These are phyloP conservation scores for Pseudochaenichthys georgianus DNA, from an alignment of 2,797 vertebrate species.

Conservation along the genomic window DNA sequence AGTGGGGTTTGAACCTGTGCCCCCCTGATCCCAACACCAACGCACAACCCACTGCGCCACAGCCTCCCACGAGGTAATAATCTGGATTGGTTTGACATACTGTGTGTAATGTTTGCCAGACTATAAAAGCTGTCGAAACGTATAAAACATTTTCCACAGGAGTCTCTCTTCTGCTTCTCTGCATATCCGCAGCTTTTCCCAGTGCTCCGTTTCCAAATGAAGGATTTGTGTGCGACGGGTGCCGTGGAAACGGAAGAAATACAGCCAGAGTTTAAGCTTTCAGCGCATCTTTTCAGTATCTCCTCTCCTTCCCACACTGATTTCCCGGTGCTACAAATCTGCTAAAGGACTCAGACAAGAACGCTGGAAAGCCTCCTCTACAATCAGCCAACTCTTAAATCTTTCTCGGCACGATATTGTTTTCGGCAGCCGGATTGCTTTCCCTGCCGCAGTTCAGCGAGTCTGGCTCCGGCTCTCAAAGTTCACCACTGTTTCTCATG, in stretches of 20 bases:
- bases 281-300: conserved; percentile 50
- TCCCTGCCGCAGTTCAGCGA: conserved; percentile 30
- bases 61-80: too few species aligned
- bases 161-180: conserved; percentile 11
- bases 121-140: neutral
- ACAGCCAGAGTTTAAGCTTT: conserved; percentile 69
- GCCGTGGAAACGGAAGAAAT: conserved; percentile 46
- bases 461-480: conserved; percentile 2
- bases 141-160: too few species aligned
- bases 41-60: too few species aligned
- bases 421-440: conserved; percentile 44
- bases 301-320: conserved; percentile 23
- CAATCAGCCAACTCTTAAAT: conserved; percentile 35
- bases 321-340: conserved; percentile 65
- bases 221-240: conserved; percentile 58
- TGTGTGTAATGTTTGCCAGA: conserved; percentile 4
- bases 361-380: conserved; percentile 39
- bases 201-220: conserved; percentile 34
- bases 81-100: neutral
- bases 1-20: too few species aligned
- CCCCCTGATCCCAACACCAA: too few species aligned
- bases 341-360: conserved; percentile 50
- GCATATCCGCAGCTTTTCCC: conserved; percentile 43
- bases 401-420: conserved; percentile 29
- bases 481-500: conserved; percentile 35